Conservation (phyloP, 2,113 vertebrate genomes). For the Brienomyrus brachyistius region DNA sequence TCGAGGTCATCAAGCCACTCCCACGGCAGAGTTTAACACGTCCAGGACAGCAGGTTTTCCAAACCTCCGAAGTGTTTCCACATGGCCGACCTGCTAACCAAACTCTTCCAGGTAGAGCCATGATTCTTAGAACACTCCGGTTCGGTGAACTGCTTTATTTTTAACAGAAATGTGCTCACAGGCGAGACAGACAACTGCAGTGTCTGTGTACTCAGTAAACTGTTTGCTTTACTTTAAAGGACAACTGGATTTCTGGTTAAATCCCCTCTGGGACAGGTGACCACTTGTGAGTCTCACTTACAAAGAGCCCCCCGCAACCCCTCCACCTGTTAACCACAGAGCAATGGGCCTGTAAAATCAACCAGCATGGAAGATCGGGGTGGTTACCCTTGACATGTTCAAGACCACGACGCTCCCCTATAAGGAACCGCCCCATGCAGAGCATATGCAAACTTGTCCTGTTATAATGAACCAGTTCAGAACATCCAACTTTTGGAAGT, state of each 20-base stretch:
- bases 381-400: neutral
- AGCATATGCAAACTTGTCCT: neutral
- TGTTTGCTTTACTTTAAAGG: conserved; percentile 28
- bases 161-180: conserved; percentile 42
- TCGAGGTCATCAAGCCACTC: neutral
- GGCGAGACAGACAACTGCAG: conserved; percentile 18
- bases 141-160: conserved; percentile 47
- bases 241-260: conserved; percentile 19
- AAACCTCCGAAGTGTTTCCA: conserved; percentile 1
- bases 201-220: conserved; percentile 45
- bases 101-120: conserved; percentile 31
- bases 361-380: neutral
- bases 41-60: neutral
- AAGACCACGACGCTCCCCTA: neutral
- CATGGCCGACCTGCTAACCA: conserved; percentile 19
- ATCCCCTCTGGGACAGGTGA: conserved; percentile 20
- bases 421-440: neutral
- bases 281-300: conserved; percentile 1
- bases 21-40: neutral
- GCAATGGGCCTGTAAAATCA: neutral
- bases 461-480: neutral
- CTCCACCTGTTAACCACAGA: neutral
- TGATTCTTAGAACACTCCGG: conserved; percentile 31
- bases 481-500: neutral
- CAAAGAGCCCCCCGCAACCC: neutral